Percentiles rank a stretch among this genome's conserved stretches.
Evolutionary conservation across 2,113 vertebrate species (phyloP).

Genomic region (Sylvietta virens): DNA sequence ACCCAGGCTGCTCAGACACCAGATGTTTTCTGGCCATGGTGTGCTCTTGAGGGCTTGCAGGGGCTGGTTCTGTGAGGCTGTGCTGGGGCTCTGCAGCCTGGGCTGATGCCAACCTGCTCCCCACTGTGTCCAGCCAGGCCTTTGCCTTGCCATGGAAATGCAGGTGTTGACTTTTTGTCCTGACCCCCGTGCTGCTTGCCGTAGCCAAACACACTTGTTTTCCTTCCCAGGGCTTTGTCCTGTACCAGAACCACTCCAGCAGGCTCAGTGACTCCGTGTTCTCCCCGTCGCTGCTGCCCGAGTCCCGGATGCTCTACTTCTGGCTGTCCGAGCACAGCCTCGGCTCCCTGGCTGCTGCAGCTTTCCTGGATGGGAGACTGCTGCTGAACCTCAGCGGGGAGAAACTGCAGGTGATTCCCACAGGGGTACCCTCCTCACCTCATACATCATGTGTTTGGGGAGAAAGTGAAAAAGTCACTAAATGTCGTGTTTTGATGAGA

Average conservation of each 20-base stretch:
- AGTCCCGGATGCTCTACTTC: conserved; percentile 83
- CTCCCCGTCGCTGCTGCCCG: conserved; percentile 68
- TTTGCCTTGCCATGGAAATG: neutral
- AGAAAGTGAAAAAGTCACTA: neutral
- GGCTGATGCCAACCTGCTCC: neutral
- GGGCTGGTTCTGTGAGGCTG: neutral
- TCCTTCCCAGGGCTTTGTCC: conserved; percentile 72
- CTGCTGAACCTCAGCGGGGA: conserved; percentile 63
- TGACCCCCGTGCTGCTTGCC: neutral
- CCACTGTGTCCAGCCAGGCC: neutral
- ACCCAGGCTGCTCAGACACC: neutral
- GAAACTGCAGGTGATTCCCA: conserved; percentile 72
- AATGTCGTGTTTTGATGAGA: neutral
- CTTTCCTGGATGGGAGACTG: conserved; percentile 76
- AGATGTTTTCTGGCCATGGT: accelerated
- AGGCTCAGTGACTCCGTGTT: conserved; percentile 69
- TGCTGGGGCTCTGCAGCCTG: neutral
- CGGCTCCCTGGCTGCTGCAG: conserved; percentile 70
- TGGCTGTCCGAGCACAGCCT: conserved; percentile 82
- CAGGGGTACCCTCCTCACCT: neutral
- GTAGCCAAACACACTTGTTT: accelerated
- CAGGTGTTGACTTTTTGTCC: neutral
- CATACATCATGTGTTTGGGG: neutral
- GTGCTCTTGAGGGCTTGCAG: neutral
- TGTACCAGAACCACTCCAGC: conserved; percentile 64